Evolutionary conservation across 53 echinoderm and acorn worm species (phyloP).

Genomic region (Pentamera pediparva): DNA sequence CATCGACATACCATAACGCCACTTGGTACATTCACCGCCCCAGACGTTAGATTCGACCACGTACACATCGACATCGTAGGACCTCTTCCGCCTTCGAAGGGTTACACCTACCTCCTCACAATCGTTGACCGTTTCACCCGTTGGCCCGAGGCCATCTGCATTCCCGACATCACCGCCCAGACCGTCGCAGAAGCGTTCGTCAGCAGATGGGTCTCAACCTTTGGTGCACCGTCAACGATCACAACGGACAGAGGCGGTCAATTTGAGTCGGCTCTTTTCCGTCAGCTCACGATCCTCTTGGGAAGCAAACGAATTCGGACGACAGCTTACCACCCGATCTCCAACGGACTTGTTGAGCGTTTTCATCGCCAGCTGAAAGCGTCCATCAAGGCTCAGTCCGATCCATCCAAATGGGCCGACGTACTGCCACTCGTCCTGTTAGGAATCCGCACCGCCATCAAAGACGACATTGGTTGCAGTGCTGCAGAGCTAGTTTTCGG

Average conservation of each 20-base stretch:
- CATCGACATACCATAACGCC: constrained; percentile 43
- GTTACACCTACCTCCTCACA: constrained; percentile 32
- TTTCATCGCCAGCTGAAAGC: too few relatives aligned
- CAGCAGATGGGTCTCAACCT: constrained; percentile 23
- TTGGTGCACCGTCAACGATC: too few relatives aligned
- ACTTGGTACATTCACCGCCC: constrained; percentile 32
- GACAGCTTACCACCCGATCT: too few relatives aligned
- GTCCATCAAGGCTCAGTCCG: too few relatives aligned
- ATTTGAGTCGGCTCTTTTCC: too few relatives aligned
- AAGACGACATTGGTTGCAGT: neutral
- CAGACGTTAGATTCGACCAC: constrained; percentile 41
- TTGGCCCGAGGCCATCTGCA: constrained; percentile 35
- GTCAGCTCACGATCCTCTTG: too few relatives aligned
- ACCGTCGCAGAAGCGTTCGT: constrained; percentile 34
- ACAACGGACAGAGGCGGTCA: too few relatives aligned
- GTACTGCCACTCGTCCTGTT: too few relatives aligned
- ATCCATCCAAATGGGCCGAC: too few relatives aligned
- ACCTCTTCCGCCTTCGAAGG: constrained; percentile 43
- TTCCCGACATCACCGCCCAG: constrained; percentile 31
- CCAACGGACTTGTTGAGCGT: neutral
- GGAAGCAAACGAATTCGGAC: too few relatives aligned
- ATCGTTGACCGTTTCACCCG: constrained; percentile 28
- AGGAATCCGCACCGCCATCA: neutral
- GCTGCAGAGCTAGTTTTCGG: neutral
- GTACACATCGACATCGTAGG: constrained; percentile 50